phyloP scores from a whole-genome alignment of 2,888 invertebrate genomes.

The Thymelicus lineola region DNA sequence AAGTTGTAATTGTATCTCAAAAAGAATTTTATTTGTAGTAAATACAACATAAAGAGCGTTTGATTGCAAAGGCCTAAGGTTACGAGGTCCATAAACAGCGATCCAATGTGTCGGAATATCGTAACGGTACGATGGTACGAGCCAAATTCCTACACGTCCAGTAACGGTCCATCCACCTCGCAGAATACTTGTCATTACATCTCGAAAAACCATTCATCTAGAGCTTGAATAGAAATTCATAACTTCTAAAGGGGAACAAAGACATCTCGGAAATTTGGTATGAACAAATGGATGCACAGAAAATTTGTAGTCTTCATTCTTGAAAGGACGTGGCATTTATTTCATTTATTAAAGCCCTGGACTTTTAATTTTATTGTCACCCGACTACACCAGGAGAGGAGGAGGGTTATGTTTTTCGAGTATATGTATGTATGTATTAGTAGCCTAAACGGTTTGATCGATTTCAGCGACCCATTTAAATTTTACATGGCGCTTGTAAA shows the following conservation, averaged over 20 bases:
- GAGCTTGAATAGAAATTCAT: conserved; percentile 61
- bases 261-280: not conserved
- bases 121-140: conserved; percentile 71
- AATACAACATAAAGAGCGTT: conserved; percentile 13
- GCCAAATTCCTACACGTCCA: conserved; percentile 68
- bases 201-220: conserved; percentile 52
- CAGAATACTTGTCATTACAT: conserved; percentile 64
- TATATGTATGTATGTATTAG: no score
- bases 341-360: no score
- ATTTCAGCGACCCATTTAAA: no score
- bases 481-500: no score
- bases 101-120: conserved; percentile 46
- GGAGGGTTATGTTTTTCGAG: no score
- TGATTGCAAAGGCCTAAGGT: conserved; percentile 42
- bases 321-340: not conserved
- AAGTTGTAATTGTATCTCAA: not conserved
- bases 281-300: not conserved
- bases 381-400: no score
- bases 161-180: conserved; percentile 68
- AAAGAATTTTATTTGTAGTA: not conserved
- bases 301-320: not conserved
- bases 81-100: conserved; percentile 43
- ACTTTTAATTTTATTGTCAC: no score
- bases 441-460: no score
- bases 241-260: conserved; percentile 22